phyloP scores from a whole-genome alignment of 2,888 invertebrate genomes.

The Athalia rosae region DNA sequence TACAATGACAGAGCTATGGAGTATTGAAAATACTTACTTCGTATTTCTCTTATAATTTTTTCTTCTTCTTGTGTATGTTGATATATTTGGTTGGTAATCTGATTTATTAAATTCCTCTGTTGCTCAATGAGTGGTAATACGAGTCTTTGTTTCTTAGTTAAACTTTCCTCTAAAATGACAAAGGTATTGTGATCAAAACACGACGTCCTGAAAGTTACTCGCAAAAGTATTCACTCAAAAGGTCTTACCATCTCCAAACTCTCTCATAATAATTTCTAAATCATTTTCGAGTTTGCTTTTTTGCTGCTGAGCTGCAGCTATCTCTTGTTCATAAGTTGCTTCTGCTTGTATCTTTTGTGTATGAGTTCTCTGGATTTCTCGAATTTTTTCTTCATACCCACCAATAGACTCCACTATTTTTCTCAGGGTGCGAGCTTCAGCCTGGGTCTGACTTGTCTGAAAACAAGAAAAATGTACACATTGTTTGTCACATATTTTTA shows the following conservation, averaged over 20 bases:
- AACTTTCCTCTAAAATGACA: conserved; percentile 58
- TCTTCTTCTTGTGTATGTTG: conserved; percentile 73
- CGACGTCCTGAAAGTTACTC: neutral
- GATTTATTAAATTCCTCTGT: conserved; percentile 51
- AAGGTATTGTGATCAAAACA: neutral
- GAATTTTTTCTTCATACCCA: conserved; percentile 57
- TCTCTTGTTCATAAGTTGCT: conserved; percentile 75
- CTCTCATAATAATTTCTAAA: conserved; percentile 72
- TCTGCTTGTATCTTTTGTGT: conserved; percentile 75
- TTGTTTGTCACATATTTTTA: neutral
- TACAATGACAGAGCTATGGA: neutral
- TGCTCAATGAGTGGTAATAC: conserved; percentile 53
- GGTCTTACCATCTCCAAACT: conserved; percentile 75
- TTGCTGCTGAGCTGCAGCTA: conserved; percentile 74
- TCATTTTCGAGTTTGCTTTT: conserved; percentile 76
- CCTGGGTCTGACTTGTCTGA: conserved; percentile 56
- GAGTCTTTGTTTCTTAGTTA: conserved; percentile 49
- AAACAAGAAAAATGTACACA: conserved; percentile 45
- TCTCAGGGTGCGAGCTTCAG: conserved; percentile 54
- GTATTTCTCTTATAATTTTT: conserved; percentile 70
- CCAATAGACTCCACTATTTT: conserved; percentile 56
- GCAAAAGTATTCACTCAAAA: neutral
- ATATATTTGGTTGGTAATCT: conserved; percentile 49
- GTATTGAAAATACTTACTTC: conserved; percentile 50
- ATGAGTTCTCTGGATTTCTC: conserved; percentile 58